Percentiles rank a stretch among this genome's conserved stretches.
These are phyloP conservation scores for Pavo muticus DNA, from an alignment of 2,113 vertebrate genomes.

Conservation along the genomic window DNA sequence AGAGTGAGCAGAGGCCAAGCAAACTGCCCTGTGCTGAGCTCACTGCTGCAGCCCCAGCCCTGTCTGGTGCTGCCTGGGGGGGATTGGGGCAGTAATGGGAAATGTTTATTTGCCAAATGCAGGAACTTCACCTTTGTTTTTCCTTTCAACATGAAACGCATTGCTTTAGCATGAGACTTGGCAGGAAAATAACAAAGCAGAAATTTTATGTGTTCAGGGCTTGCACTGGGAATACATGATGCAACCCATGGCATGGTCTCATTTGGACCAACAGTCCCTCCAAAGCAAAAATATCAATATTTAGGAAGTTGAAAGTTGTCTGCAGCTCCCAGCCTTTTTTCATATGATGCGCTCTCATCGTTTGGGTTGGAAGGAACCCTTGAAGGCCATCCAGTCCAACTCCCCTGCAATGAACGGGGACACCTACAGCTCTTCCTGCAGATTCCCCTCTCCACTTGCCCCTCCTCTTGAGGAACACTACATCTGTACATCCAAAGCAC, in stretches of 20 bases:
- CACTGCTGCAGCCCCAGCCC: rapidly evolving
- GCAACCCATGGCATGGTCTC: rapidly evolving
- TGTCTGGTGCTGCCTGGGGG: not conserved
- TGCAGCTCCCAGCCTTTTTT: not conserved
- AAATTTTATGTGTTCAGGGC: not conserved
- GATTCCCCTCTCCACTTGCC: not conserved
- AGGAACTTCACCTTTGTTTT: not conserved
- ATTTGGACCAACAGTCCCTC: not conserved
- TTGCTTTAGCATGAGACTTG: rapidly evolving
- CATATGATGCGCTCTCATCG: not conserved
- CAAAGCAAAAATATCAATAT: not conserved
- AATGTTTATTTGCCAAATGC: not conserved
- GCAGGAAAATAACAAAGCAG: not conserved
- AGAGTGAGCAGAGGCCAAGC: not conserved
- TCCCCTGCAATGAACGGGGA: too few species aligned
- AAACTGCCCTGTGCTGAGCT: rapidly evolving
- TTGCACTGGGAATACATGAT: rapidly evolving
- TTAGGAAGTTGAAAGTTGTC: not conserved
- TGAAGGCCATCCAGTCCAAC: too few species aligned
- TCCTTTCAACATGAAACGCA: not conserved
- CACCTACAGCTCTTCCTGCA: not conserved
- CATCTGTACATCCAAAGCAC: too few species aligned
- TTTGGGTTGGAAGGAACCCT: too few species aligned
- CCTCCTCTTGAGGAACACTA: not conserved
- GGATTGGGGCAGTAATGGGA: not conserved